Conservation (phyloP, 2,888 invertebrate genomes). For the Synanthedon tipuliformis region DNA sequence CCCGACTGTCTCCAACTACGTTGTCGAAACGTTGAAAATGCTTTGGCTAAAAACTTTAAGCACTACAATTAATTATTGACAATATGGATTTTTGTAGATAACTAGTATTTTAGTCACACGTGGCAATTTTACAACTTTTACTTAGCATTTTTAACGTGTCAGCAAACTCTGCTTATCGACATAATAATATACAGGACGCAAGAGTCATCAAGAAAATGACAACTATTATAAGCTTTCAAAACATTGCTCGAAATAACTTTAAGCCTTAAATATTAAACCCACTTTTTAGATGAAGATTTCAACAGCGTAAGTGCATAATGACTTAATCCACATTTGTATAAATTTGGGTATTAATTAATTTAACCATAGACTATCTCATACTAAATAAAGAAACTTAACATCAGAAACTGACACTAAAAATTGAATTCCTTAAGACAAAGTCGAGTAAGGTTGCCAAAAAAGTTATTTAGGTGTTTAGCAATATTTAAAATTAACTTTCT, state of each 20-base stretch:
- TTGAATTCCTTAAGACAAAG: conserved; percentile 32
- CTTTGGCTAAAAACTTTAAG: conserved; percentile 1
- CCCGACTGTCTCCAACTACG: conserved; percentile 44
- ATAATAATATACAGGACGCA: too few relatives aligned
- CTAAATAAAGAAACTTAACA: conserved; percentile 40
- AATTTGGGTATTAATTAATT: conserved; percentile 37
- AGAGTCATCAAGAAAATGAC: too few relatives aligned
- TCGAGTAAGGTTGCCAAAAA: conserved; percentile 39
- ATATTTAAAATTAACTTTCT: too few relatives aligned
- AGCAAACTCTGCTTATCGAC: too few relatives aligned
- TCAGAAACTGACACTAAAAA: conserved; percentile 39
- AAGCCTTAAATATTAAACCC: neutral
- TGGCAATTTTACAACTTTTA: too few relatives aligned
- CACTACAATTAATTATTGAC: neutral
- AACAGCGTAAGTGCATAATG: conserved; percentile 48
- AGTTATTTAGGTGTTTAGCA: too few relatives aligned
- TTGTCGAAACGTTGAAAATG: conserved; percentile 22
- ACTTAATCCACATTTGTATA: conserved; percentile 36
- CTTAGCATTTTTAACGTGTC: too few relatives aligned
- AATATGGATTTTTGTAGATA: too few relatives aligned
- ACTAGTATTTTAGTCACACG: too few relatives aligned
- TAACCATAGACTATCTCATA: conserved; percentile 33
- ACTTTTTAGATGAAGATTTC: conserved; percentile 19
- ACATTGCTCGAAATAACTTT: too few relatives aligned
- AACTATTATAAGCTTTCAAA: too few relatives aligned